These are phyloP conservation scores for Metaphire vulgaris DNA, from an alignment of 1,140 invertebrate genomes.

Conservation along the genomic window DNA sequence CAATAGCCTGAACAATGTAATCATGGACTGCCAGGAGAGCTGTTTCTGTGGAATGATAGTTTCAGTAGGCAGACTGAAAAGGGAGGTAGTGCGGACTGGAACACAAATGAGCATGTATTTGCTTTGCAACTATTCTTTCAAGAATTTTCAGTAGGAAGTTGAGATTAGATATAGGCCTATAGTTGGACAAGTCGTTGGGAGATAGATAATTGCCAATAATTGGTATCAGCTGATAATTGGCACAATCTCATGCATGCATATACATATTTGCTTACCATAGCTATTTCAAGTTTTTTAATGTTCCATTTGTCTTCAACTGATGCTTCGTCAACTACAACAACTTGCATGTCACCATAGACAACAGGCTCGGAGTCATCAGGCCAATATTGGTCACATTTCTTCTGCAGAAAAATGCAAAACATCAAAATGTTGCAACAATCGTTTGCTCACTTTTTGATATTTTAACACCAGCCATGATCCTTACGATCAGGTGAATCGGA, in stretches of 20 bases:
- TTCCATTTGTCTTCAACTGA: background rate
- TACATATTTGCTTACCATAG: background rate
- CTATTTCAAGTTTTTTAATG: background rate
- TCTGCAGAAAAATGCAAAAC: conserved; percentile 12
- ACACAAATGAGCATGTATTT: no score
- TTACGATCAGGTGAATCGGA: no score
- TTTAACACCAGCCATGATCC: no score
- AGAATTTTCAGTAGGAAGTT: no score
- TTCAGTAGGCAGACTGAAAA: no score
- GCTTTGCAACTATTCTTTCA: background rate
- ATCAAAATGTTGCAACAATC: no score
- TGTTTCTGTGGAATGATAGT: no score
- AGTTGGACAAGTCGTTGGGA: background rate
- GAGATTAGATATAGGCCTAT: no score
- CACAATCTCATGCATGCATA: background rate
- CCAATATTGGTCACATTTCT: conserved; percentile 30
- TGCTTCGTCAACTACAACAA: background rate
- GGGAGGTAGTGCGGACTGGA: no score
- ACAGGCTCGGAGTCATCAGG: conserved; percentile 23
- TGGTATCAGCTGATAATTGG: background rate
- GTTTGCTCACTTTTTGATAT: no score
- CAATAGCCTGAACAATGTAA: no score
- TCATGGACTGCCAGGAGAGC: no score
- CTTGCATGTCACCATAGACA: conserved; percentile 18
- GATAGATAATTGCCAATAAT: background rate